phyloP scores from a whole-genome alignment of 2,888 invertebrate species.

The Lithophane socia region DNA sequence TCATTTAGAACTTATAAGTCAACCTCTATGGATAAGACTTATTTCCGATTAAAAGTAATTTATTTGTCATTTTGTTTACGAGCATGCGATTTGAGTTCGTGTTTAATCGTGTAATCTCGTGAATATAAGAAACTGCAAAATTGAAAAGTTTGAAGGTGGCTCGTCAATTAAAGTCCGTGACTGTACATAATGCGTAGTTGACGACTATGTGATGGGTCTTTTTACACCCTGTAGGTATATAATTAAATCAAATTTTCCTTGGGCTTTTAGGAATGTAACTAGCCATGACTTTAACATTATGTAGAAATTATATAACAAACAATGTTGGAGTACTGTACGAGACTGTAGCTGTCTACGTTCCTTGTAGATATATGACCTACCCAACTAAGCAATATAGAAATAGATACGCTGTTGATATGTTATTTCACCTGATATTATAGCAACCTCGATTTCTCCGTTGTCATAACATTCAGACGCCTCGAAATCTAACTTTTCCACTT shows the following conservation, averaged over 20 bases:
- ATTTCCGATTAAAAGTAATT: too few relatives aligned
- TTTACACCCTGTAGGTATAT: too few relatives aligned
- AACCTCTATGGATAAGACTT: too few relatives aligned
- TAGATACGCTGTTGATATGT: neutral
- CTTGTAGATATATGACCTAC: neutral
- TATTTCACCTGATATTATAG: neutral
- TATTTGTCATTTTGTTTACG: too few relatives aligned
- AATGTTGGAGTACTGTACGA: neutral
- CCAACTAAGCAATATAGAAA: neutral
- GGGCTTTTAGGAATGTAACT: neutral
- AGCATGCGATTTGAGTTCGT: too few relatives aligned
- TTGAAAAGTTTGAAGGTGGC: too few relatives aligned
- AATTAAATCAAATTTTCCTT: neutral
- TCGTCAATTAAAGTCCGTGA: too few relatives aligned
- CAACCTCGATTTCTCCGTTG: neutral
- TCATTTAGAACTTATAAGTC: too few relatives aligned
- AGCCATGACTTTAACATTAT: neutral
- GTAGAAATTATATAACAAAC: neutral
- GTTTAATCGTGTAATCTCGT: too few relatives aligned
- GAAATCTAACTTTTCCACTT: neutral
- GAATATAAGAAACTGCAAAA: too few relatives aligned
- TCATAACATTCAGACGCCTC: neutral
- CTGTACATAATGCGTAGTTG: too few relatives aligned
- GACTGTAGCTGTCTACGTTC: neutral
- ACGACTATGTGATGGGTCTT: too few relatives aligned